Evolutionary conservation across 2,113 vertebrate genomes (phyloP).

Genomic region (Meleagris gallopavo): DNA sequence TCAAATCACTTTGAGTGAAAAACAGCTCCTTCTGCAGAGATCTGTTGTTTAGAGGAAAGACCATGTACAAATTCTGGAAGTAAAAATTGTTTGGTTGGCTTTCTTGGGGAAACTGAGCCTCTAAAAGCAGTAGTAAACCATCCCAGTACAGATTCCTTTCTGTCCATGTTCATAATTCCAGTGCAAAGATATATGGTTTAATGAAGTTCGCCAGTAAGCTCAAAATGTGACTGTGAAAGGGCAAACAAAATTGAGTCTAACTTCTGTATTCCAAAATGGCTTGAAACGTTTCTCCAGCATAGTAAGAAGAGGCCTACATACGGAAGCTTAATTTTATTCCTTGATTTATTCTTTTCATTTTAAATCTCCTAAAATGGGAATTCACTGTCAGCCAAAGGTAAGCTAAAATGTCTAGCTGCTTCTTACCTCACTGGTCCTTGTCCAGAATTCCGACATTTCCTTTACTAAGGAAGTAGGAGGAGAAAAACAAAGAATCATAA

Average conservation of each 20-base stretch:
- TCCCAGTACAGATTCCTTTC: background rate
- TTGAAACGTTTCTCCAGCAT: fast-evolving
- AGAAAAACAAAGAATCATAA: background rate
- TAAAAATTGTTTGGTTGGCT: background rate
- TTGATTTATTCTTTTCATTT: background rate
- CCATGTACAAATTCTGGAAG: background rate
- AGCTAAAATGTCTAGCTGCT: background rate
- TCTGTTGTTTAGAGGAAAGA: background rate
- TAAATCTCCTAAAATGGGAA: background rate
- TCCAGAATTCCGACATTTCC: background rate
- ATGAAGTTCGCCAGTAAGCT: background rate
- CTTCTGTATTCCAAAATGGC: background rate
- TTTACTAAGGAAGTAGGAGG: background rate
- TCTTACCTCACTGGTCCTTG: background rate
- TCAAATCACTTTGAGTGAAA: background rate
- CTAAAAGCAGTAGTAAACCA: background rate
- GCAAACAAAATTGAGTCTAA: background rate
- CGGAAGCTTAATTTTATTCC: background rate
- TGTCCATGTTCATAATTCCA: background rate
- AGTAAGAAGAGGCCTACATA: background rate
- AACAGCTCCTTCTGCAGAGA: background rate
- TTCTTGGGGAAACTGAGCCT: background rate
- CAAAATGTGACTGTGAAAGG: background rate
- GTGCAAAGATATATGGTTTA: background rate
- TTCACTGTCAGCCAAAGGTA: background rate